These are phyloP conservation scores for Subanguina moxae DNA, from an alignment of 1,140 invertebrate genomes.

Conservation along the genomic window DNA sequence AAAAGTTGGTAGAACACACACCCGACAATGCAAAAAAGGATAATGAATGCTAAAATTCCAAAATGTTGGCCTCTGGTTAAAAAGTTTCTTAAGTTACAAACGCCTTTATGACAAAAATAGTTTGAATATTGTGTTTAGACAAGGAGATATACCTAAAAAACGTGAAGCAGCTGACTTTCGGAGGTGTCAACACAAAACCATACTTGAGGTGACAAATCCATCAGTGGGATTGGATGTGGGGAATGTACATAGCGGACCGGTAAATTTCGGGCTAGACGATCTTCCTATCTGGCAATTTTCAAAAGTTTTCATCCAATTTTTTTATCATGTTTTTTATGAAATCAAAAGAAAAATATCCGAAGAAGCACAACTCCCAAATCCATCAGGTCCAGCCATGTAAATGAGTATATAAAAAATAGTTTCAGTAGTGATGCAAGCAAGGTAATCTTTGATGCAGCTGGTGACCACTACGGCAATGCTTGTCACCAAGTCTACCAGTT, in stretches of 20 bases:
- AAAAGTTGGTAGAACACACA: background rate
- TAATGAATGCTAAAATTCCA: background rate
- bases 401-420: background rate
- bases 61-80: background rate
- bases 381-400: too few relatives aligned
- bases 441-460: background rate
- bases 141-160: background rate
- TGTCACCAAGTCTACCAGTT: background rate
- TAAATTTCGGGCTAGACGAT: too few relatives aligned
- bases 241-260: too few relatives aligned
- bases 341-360: too few relatives aligned
- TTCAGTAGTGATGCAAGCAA: background rate
- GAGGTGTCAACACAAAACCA: background rate
- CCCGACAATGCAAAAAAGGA: background rate
- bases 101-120: background rate
- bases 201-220: background rate
- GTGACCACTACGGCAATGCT: background rate
- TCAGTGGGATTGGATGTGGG: too few relatives aligned
- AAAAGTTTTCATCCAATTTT: too few relatives aligned
- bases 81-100: background rate
- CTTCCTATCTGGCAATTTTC: too few relatives aligned
- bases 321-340: too few relatives aligned
- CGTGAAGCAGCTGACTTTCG: background rate
- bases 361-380: too few relatives aligned
- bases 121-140: background rate